Conservation (phyloP, 2,888 invertebrate species). For the Patella caerulea region DNA sequence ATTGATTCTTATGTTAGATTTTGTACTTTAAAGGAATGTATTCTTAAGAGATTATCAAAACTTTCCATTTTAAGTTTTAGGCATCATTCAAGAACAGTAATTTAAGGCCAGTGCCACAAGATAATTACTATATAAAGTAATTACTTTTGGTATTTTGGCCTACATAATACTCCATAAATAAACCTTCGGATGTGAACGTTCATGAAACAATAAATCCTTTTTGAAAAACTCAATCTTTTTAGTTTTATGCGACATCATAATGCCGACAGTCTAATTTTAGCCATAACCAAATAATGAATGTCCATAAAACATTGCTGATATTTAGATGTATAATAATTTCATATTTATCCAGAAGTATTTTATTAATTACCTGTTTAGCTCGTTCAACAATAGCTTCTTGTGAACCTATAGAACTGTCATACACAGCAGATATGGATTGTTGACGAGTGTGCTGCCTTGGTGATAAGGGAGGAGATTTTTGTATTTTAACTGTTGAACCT, state of each 20-base stretch:
- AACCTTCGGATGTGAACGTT: too few species aligned
- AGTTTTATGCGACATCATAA: not conserved
- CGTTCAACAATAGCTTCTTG: slow-evolving; percentile 87
- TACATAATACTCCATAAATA: not conserved
- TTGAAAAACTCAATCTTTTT: not conserved
- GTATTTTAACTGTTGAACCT: not conserved
- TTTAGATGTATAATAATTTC: slow-evolving; percentile 1
- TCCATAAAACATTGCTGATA: slow-evolving; percentile 8
- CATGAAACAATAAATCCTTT: too few species aligned
- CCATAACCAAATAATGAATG: not conserved
- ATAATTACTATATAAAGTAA: not conserved
- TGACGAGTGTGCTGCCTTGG: slow-evolving; percentile 48
- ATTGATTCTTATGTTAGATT: not conserved
- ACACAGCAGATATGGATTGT: slow-evolving; percentile 65
- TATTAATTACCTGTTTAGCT: slow-evolving; percentile 80
- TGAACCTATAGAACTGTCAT: slow-evolving; percentile 69
- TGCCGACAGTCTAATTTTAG: not conserved
- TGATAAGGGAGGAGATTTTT: slow-evolving; percentile 48
- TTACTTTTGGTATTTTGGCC: slow-evolving; percentile 10
- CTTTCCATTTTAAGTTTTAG: too few species aligned
- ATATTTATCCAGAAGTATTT: too few species aligned
- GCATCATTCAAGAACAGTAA: not conserved
- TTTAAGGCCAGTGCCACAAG: slow-evolving; percentile 12
- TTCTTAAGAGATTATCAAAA: too few species aligned
- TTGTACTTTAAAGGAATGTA: too few species aligned